Base-by-base conservation (phyloP, 2,888 invertebrate species). In the Euplagia quadripunctaria region DNA sequence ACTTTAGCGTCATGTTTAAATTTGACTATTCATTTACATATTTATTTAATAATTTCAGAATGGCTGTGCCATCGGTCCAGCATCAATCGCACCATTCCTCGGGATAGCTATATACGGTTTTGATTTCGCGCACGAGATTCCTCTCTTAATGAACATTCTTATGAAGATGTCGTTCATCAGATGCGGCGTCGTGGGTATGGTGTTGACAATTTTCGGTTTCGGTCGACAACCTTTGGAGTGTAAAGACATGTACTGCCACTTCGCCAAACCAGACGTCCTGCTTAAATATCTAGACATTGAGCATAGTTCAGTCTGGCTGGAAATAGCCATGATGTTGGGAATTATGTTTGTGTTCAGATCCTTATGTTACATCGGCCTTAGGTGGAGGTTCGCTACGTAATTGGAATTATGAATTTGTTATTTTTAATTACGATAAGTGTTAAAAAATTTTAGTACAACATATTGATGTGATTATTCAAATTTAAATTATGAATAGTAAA, bases 31-130 rank as follows among this genome's bases (percentile, higher is more conserved):
- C 31, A 31, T 58, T 58, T 0, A 14, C 31, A 61, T 61, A 14
- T 8, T 8, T 12, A 20, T 7, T 61, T 0, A 20, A 43, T 61
- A 68, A 77, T 94, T 93, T 12, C 94, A 97, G 97, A 97, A 97
- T 80, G 97, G 97, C 43, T 96, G 97, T 77, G 97, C 97, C 9
- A 96, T 97, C 65, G 97, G 97, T 0, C 97, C 97, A 1, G 91
- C 97, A 72, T 91, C 96, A 0, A 96, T 97, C 64, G 97, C 97
- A 0, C 97, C 97, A 0, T 96, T 97, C 83, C 96, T 97, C 72
- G 97, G 97, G 1, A 90, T 97, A 20, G 97, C 97, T 0, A 96
- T 97, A 76, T 97, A 97, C 89, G 97, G 97, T 0, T 97, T 97
- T 80, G 97, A 97, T 89, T 97, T 97, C 91, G 97, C 97, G 0